Percentiles rank a stretch among this genome's conserved stretches.
phyloP scores from a whole-genome alignment of 2,888 invertebrate genomes.

The Alitta virens region DNA sequence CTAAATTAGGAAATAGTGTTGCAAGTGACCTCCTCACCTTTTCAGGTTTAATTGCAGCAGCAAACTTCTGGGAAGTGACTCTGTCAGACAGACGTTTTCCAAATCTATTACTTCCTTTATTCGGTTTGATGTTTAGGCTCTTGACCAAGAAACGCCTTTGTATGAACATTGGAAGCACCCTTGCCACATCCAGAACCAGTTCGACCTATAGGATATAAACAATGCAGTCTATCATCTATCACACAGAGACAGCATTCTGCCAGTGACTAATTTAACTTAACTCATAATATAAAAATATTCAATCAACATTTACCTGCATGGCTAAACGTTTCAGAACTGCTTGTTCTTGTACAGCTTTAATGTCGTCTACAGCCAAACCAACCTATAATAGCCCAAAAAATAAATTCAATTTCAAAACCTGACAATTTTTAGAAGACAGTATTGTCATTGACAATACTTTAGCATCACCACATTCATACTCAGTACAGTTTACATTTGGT shows the following conservation, averaged over 20 bases:
- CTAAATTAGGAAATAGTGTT: too few species aligned
- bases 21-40: constrained; percentile 34
- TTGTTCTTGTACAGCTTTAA: constrained; percentile 60
- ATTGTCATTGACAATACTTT: too few species aligned
- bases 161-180: constrained; percentile 54
- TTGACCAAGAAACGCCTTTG: constrained; percentile 47
- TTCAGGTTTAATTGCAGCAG: constrained; percentile 45
- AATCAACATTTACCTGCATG: constrained; percentile 49
- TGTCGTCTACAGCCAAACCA: constrained; percentile 62
- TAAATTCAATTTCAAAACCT: too few species aligned
- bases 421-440: too few species aligned
- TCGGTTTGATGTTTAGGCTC: constrained; percentile 49
- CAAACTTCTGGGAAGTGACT: constrained; percentile 35
- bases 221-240: not conserved
- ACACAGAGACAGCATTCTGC: not conserved
- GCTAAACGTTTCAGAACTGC: constrained; percentile 58
- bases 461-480: too few species aligned
- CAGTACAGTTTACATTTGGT: too few species aligned
- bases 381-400: constrained; percentile 43
- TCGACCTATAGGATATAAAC: constrained; percentile 50
- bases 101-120: constrained; percentile 34
- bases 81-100: constrained; percentile 29
- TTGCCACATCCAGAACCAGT: constrained; percentile 58
- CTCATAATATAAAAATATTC: not conserved
- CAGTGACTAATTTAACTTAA: too few species aligned